Percentiles rank a stretch among this genome's conserved stretches.
Conservation (phyloP, 2,888 invertebrate genomes). For the Sthenelais limicola region DNA sequence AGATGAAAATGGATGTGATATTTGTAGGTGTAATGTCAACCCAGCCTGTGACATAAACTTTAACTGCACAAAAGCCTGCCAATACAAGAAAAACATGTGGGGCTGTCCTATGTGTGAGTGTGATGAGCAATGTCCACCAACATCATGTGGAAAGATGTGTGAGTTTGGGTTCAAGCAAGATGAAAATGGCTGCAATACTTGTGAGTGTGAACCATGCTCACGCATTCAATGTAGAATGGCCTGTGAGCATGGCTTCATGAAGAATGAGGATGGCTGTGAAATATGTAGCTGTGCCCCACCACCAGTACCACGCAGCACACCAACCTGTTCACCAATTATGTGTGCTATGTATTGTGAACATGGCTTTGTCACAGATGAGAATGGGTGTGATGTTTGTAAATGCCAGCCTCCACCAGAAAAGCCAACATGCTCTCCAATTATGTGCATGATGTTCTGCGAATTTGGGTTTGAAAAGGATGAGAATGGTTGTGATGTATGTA, state of each 20-base stretch:
- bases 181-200: constrained; percentile 32
- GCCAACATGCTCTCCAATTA: not conserved
- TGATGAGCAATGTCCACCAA: not conserved
- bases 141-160: constrained; percentile 7
- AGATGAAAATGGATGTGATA: constrained; percentile 15
- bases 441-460: constrained; percentile 10
- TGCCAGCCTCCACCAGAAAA: not conserved
- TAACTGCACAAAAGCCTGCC: not conserved
- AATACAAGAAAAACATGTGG: constrained; percentile 9
- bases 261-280: constrained; percentile 28
- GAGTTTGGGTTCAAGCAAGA: constrained; percentile 13
- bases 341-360: constrained; percentile 17
- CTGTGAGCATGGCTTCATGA: constrained; percentile 26
- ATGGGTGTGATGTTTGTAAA: constrained; percentile 41
- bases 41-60: not conserved
- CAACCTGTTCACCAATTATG: not conserved
- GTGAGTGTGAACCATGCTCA: constrained; percentile 9
- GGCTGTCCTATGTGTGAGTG: constrained; percentile 26
- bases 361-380: constrained; percentile 6
- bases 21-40: not conserved
- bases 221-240: constrained; percentile 13
- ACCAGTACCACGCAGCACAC: not conserved
- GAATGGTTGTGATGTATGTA: constrained; percentile 31
- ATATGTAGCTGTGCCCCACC: constrained; percentile 15
- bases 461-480: constrained; percentile 13